These are phyloP conservation scores for Palythoa heliodiscus DNA, from an alignment of 92 coral and sea anemone genomes.

Conservation along the genomic window DNA sequence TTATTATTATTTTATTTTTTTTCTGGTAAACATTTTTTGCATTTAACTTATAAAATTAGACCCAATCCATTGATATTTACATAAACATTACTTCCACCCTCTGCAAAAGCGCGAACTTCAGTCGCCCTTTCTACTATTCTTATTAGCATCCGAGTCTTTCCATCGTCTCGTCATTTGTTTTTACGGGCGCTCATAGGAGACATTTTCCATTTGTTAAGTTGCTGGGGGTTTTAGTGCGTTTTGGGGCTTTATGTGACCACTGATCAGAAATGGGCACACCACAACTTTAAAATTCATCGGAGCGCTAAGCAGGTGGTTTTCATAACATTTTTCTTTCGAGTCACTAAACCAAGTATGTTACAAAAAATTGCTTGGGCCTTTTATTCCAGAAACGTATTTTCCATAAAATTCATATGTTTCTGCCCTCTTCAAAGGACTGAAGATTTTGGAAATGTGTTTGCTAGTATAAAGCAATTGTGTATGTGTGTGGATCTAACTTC, in stretches of 20 bases:
- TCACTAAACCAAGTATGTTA: neutral
- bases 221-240: neutral
- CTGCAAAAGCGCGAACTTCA: neutral
- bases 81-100: constrained; percentile 19
- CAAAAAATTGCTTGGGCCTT: neutral
- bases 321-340: neutral
- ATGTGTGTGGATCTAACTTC: neutral
- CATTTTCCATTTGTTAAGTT: neutral
- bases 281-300: constrained; percentile 35
- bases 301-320: constrained; percentile 14
- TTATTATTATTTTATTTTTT: neutral
- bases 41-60: constrained; percentile 17
- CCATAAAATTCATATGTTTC: neutral
- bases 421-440: neutral
- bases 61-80: constrained; percentile 21
- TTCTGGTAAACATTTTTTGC: constrained; percentile 11
- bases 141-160: neutral
- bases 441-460: neutral
- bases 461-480: neutral
- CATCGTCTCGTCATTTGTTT: neutral
- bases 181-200: neutral
- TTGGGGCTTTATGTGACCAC: constrained; percentile 27
- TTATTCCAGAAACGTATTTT: neutral
- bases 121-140: neutral
- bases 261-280: constrained; percentile 36